Evolutionary conservation across 1,140 invertebrate species (phyloP), one percentile per base, ranked within the genome.

Genomic region (Plodia interpunctella): DNA sequence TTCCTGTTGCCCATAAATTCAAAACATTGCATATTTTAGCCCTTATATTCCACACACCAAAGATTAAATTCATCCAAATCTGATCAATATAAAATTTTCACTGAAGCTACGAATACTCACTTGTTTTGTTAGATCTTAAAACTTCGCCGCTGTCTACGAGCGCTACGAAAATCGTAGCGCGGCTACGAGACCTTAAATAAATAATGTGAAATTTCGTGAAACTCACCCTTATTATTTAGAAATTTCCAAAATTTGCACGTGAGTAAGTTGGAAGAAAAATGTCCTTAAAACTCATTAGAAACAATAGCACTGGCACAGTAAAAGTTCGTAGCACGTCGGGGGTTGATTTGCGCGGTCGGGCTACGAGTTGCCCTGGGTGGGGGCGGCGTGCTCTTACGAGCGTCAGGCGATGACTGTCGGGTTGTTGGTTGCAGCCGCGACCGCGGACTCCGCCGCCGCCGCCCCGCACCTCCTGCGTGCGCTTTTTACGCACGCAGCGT

Each of bases 401-500:
- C 81, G 86, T 78, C 75, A 80, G 71, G 69, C 83, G 70, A 67
- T 78, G 83, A 88, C 84, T 88, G 73, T 63, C 49, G 66, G 74
- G 68, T 74, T 68, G 71, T 72, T 72, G 76, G 76, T 75, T 69
- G 74, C 83, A 66, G 65, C 79, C 70, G 77, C 72, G 70, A 76
- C 69, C 75, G 70, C 76, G 74, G 66, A 71, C 72, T 68, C 68
- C 67, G 56, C 61, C 66, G 57, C 68, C 63, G 67, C 78, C 72
- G 60, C 79, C 76, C 76, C 83, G 72, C 84, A 56, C 77, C 82
- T 77, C 78, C 78, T 80, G 76, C 80, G 82, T 83, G 83, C 83
- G 79, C 80, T 85, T 83, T 90, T 88, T 88, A 88, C 86, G 86
- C 86, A 87, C 82, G 81, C 78, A 77, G 70, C 78, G 74, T 76